Percentiles rank a stretch among this genome's conserved stretches.
These are phyloP conservation scores for Agrotis clavis DNA, from an alignment of 2,888 invertebrate species.

Conservation along the genomic window DNA sequence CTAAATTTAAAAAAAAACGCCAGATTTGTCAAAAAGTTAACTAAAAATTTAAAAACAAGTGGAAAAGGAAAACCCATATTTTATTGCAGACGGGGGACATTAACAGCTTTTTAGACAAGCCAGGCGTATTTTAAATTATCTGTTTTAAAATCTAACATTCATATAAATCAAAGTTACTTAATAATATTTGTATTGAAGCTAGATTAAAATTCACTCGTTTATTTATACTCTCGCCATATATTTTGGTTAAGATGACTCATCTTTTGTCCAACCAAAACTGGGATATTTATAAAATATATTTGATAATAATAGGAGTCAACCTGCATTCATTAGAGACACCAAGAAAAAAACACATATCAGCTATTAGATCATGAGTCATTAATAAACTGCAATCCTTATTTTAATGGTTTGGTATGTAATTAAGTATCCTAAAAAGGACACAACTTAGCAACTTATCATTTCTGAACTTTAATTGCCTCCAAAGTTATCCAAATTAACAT, in stretches of 20 bases:
- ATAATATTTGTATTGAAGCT: neutral
- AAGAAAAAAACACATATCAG: neutral
- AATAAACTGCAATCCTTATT: no score
- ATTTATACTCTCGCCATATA: neutral
- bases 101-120: no score
- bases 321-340: neutral
- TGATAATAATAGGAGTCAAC: neutral
- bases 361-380: no score
- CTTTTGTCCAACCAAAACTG: neutral
- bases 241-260: neutral
- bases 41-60: no score
- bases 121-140: no score
- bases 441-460: neutral
- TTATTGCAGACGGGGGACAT: no score
- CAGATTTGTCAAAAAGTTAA: no score
- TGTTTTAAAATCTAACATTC: no score
- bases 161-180: neutral
- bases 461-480: neutral
- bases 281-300: neutral
- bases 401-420: neutral
- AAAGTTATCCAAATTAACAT: constrained; percentile 3
- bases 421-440: neutral
- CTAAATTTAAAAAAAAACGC: no score
- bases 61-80: no score
- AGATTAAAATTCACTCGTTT: neutral